Conservation (phyloP, 2,113 vertebrate genomes). For the Calidris pygmaea region DNA sequence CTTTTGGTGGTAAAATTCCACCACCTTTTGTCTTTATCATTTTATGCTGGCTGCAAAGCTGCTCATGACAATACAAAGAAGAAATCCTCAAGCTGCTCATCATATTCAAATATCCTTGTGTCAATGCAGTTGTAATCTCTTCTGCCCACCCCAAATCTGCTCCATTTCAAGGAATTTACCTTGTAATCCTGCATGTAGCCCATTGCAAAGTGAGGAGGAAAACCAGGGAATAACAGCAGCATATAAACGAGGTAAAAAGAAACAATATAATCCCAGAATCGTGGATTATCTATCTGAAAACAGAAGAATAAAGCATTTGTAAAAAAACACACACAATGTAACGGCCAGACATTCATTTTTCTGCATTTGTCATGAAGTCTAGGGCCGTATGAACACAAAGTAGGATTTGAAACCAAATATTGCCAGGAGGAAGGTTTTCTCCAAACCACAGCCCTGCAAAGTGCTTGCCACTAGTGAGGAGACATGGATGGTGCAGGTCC, state of each 20-base stretch:
- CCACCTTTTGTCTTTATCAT: neutral
- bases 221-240: conserved; percentile 67
- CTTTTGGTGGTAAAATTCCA: neutral
- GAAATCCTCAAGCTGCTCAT: neutral
- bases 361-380: neutral
- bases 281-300: neutral
- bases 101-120: rapidly evolving
- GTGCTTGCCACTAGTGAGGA: neutral
- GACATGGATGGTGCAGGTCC: neutral
- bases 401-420: neutral
- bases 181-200: conserved; percentile 81
- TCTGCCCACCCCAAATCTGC: neutral
- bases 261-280: neutral
- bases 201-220: conserved; percentile 87
- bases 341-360: neutral
- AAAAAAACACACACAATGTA: rapidly evolving
- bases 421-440: neutral
- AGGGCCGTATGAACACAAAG: neutral
- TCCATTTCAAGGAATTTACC: conserved; percentile 63
- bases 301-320: neutral
- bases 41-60: neutral
- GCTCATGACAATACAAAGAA: neutral
- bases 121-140: neutral
- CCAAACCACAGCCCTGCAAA: neutral
- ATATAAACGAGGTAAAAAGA: neutral